Base-by-base conservation (phyloP, 2,888 invertebrate species). In the Polymixis lichenea region DNA sequence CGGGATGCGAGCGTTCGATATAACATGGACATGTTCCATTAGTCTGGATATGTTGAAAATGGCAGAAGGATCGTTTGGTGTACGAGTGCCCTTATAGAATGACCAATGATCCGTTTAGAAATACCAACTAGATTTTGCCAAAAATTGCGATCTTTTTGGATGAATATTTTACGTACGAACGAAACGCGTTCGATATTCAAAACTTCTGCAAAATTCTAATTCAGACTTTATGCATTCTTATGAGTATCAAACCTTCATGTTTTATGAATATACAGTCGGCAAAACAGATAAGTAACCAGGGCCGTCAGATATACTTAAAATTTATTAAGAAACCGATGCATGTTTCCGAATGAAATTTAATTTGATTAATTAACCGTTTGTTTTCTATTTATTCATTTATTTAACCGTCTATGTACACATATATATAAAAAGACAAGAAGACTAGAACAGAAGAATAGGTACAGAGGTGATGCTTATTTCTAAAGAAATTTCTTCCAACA, bases 11-110 rank as follows among this genome's bases (percentile, higher is more conserved):
- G 67, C 74, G 72, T 60, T 70, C 75, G 68, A 82, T 77, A 77
- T 78, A 87, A 75, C 82, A 76, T 87, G 67, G 78, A 73, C 82
- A 85, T 75, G 73, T 84, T 80, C 81, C 79, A 84, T 83, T 86
- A 84, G 83, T 86, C 62, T 70, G 61, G 68, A 86, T 72, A 84
- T 80, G 78, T 85, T 82, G 62, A 78, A 82, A 82, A 74, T 85
- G 86, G 74, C 83, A 78, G 55, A 61, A 62, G 55, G 46, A 73
- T 43, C 82, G 68, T 55, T 65, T 56, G 38, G 61, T 69, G 56
- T 49, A 46, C 77, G 51, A 75, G 43, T 43, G 67, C 75, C 70
- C 60, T 66, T 77, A 72, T 32, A 66, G 74, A 83, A 65, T 72
- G 83, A 82, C 85, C 82, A 77, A 80, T 75, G 82, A 72, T 75